A percentile compares a stretch with the other conserved stretches of the same genome.
phyloP scores from a whole-genome alignment of 2,888 invertebrate genomes.

The Scaptomyza polygonia region DNA sequence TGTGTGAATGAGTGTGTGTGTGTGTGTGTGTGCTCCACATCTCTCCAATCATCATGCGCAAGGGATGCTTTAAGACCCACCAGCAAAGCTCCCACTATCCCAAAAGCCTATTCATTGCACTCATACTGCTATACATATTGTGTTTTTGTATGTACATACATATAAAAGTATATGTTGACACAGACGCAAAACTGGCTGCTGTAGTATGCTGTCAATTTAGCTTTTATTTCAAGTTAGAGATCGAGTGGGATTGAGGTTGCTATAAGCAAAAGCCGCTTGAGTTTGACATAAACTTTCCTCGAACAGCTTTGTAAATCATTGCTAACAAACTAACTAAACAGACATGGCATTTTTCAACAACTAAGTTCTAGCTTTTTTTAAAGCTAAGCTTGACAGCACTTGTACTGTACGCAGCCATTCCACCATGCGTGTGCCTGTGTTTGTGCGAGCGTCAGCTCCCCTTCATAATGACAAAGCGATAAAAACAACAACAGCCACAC shows the following conservation, averaged over 20 bases:
- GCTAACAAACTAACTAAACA: background rate
- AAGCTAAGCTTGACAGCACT: constrained; percentile 1
- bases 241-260: too few relatives aligned
- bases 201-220: background rate
- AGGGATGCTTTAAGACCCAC: constrained; percentile 44
- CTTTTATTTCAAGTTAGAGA: background rate
- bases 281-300: background rate
- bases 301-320: background rate
- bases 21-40: constrained; percentile 15
- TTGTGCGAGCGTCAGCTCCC: constrained; percentile 15
- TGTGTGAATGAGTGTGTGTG: constrained; percentile 4
- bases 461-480: constrained; percentile 24
- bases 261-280: background rate
- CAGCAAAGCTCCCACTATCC: constrained; percentile 12
- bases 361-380: background rate
- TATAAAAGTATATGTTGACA: background rate
- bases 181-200: constrained; percentile 16
- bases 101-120: background rate
- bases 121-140: background rate
- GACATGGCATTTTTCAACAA: background rate
- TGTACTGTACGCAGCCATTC: background rate
- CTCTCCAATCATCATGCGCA: constrained; percentile 8
- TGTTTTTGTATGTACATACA: background rate
- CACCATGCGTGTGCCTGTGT: constrained; percentile 17
- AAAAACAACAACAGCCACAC: constrained; percentile 23